phyloP scores from a whole-genome alignment of 2,797 vertebrate genomes.

The Notolepis coatsorum region DNA sequence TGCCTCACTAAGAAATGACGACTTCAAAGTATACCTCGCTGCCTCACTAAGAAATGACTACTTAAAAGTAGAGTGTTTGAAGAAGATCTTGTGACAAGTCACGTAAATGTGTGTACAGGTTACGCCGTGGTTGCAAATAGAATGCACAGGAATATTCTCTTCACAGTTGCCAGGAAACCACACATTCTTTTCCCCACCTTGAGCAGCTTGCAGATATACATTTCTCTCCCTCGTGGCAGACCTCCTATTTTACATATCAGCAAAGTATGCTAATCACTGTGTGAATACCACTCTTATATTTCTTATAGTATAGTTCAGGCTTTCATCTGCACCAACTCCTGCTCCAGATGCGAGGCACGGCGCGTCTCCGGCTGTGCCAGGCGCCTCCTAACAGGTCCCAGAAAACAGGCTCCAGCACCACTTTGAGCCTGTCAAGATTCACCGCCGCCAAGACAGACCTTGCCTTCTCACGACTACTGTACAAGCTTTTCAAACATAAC shows the following conservation, averaged over 20 bases:
- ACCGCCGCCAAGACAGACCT: slow-evolving; percentile 47
- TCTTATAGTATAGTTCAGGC: slow-evolving; percentile 26
- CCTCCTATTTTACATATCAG: slow-evolving; percentile 18
- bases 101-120: neutral
- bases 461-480: slow-evolving; percentile 58
- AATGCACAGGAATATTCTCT: neutral
- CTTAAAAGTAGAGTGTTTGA: neutral
- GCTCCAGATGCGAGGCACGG: slow-evolving; percentile 24
- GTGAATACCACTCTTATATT: slow-evolving; percentile 28
- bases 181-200: slow-evolving; percentile 2
- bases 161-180: neutral
- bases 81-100: neutral
- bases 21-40: too few relatives aligned
- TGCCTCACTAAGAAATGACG: too few relatives aligned
- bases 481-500: slow-evolving; percentile 66
- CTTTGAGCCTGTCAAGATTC: slow-evolving; percentile 56
- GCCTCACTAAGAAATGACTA: too few relatives aligned
- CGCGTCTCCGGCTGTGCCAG: slow-evolving; percentile 39
- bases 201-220: neutral
- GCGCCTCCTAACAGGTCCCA: slow-evolving; percentile 54
- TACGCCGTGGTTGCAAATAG: neutral
- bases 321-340: slow-evolving; percentile 32
- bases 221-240: slow-evolving; percentile 2
- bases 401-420: slow-evolving; percentile 52
- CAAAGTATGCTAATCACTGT: slow-evolving; percentile 32